These are phyloP conservation scores for Aphelenchoides besseyi DNA, from an alignment of 1,140 invertebrate species.

Conservation along the genomic window DNA sequence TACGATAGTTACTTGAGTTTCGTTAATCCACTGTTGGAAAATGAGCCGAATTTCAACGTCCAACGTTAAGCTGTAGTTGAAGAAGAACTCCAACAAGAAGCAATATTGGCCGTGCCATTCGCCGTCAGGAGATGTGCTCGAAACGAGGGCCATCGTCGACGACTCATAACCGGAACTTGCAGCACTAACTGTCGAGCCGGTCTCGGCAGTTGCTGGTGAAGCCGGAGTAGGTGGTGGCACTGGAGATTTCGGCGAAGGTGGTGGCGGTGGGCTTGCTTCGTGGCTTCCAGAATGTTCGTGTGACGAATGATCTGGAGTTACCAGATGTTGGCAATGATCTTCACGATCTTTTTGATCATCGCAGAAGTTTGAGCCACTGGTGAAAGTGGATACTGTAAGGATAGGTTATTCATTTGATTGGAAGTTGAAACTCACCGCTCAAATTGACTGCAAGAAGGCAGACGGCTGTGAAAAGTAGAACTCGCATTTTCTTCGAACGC, in stretches of 20 bases:
- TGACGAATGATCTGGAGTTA: neutral
- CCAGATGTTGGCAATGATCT: neutral
- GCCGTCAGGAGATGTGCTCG: neutral
- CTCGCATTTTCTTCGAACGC: neutral
- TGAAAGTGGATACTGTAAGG: neutral
- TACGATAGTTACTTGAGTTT: neutral
- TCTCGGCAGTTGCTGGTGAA: neutral
- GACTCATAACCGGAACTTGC: neutral
- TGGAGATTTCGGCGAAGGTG: neutral
- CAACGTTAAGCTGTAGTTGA: neutral
- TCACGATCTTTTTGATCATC: neutral
- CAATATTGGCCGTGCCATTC: neutral
- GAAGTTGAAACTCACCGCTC: neutral
- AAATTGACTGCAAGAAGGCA: neutral
- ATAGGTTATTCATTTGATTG: neutral
- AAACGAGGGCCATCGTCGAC: neutral
- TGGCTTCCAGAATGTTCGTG: neutral
- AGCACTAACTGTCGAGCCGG: slow-evolving; percentile 8
- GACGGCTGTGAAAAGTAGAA: neutral
- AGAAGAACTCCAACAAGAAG: slow-evolving; percentile 11
- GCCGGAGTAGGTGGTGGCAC: neutral
- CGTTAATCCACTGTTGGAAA: slow-evolving; percentile 15
- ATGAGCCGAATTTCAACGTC: neutral
- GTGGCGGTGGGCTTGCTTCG: neutral
- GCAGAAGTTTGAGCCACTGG: neutral